phyloP scores from a whole-genome alignment of 2,113 vertebrate species.

The Tetraodon nigroviridis region DNA sequence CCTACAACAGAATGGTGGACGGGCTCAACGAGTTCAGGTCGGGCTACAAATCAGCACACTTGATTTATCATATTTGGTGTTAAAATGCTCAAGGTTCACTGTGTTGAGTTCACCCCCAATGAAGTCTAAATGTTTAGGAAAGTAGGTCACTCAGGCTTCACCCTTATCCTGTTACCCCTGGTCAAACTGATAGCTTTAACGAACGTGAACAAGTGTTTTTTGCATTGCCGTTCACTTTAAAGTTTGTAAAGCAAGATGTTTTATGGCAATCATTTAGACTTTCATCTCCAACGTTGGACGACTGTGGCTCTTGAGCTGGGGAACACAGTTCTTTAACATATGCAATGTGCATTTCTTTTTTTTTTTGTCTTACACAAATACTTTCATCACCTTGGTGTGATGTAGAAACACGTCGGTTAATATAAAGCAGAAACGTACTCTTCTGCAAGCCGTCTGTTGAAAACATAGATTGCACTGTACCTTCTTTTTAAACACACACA shows the following conservation, averaged over 20 bases:
- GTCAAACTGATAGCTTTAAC: constrained; percentile 23
- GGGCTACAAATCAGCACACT: constrained; percentile 52
- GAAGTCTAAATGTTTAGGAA: not conserved
- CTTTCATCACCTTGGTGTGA: not conserved
- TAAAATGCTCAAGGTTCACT: no score
- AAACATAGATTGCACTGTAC: not conserved
- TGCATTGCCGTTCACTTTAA: constrained; percentile 5
- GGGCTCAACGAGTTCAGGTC: constrained; percentile 98
- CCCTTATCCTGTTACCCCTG: constrained; percentile 1
- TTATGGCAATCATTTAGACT: not conserved
- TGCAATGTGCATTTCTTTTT: not conserved
- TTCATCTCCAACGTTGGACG: no score
- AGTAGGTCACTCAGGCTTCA: constrained; percentile 17
- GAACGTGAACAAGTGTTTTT: constrained; percentile 20
- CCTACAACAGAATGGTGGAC: constrained; percentile 93
- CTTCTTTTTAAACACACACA: not conserved
- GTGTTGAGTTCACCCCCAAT: not conserved
- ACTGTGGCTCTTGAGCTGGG: no score
- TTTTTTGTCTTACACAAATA: no score
- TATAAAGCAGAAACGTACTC: constrained; percentile 1
- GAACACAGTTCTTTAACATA: no score
- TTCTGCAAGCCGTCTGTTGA: not conserved
- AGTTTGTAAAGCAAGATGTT: not conserved
- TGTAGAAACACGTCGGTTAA: not conserved
- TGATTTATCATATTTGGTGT: no score